Evolutionary conservation across 92 coral and sea anemone species (phyloP), one percentile per base, ranked within the genome.

Genomic region (Porites rus): DNA sequence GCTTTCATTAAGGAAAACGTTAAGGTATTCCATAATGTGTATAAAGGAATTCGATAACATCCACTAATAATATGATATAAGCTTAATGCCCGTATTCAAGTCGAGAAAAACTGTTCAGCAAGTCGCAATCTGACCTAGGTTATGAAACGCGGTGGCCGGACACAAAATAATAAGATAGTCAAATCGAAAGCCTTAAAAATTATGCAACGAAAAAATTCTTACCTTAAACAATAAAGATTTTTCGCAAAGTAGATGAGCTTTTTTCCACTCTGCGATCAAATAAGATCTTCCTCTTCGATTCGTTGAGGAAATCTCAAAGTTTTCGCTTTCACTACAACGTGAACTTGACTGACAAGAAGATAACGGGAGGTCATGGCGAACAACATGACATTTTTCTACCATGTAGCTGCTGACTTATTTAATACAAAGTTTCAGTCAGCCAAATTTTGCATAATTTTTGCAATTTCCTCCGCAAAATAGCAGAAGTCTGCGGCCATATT

Each of bases 401-500:
- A 51, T 43, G 1, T 17, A 18, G 11, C 10, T 60, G 46, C 56
- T 43, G 68, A 58, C 21, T 19, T 67, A 72, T 85, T 51, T n/a
- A 60, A 74, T 65, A 77, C 64, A 18, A 51, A 53, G 62, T 31
- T 74, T 67, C 75, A 67, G 62, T 74, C 25, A 6, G 74, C 46
- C 84, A 87, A 77, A 90, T 79, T 63, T 65, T 66, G 61, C 25
- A 43, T 63, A 46, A 62, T 72, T 72, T 73, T 18, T 14, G 72
- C 72, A 61, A 83, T 83, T 73, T 72, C 87, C 74, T 62, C 51
- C 79, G 66, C 80, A 7, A 65, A 83, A 80, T 78, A 51, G 80
- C 78, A 67, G 78, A 79, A 85, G 82, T 87, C 92, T 69, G 86
- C 93, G 85, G 93, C 93, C 93, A 90, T 90, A 75, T 90, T 90